Conservation (phyloP, 1,140 invertebrate genomes). For the Drosophila carrolli region DNA sequence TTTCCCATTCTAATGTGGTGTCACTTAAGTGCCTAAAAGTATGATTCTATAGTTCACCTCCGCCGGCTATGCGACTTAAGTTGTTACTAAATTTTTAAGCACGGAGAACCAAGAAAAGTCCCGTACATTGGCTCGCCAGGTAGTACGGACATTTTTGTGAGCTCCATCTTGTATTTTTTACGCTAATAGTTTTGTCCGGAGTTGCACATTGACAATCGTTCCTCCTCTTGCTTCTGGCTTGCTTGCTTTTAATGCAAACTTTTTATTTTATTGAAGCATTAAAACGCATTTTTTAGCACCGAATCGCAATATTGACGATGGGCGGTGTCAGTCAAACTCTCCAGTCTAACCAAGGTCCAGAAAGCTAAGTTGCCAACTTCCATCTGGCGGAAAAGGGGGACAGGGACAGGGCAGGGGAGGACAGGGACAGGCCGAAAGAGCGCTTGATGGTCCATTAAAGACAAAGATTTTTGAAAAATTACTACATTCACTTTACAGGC, state of each 20-base stretch:
- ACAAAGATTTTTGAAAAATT: constrained; percentile 84
- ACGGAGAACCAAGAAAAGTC: too few species aligned
- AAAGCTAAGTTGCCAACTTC: constrained; percentile 39
- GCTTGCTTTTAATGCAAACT: constrained; percentile 74
- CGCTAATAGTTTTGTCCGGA: constrained; percentile 74
- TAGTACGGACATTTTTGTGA: constrained; percentile 3
- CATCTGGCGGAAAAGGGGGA: neutral
- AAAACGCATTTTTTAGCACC: constrained; percentile 84
- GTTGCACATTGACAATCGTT: neutral
- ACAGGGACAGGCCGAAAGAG: constrained; percentile 28
- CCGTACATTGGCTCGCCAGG: neutral
- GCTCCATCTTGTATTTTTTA: constrained; percentile 54
- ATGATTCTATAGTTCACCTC: neutral
- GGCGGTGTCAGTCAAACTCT: constrained; percentile 35
- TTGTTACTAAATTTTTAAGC: too few species aligned
- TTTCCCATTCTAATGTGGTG: neutral
- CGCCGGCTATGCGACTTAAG: too few species aligned
- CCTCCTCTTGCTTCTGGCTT: neutral
- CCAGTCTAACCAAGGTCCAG: constrained; percentile 54
- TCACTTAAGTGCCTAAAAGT: neutral
- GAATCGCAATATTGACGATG: constrained; percentile 75
- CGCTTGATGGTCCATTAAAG: constrained; percentile 84
- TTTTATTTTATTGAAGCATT: constrained; percentile 84
- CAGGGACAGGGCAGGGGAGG: too few species aligned
- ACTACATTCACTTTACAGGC: constrained; percentile 70